These are phyloP conservation scores for Apteryx owenii DNA, from an alignment of 2,113 vertebrate species.

Conservation along the genomic window DNA sequence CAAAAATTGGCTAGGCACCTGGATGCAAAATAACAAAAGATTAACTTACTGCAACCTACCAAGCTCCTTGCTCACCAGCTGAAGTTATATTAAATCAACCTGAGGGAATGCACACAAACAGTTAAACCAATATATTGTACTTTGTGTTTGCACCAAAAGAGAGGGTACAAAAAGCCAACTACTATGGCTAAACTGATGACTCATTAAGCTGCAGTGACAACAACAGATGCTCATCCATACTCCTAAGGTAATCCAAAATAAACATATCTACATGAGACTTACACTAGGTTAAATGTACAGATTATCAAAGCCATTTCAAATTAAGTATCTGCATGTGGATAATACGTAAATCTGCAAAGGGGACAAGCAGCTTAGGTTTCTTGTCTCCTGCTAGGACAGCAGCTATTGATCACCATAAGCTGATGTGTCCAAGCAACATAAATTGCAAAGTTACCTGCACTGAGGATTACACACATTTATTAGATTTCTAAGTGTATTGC, in stretches of 20 bases:
- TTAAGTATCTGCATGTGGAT: neutral
- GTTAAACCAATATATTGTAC: neutral
- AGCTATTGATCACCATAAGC: neutral
- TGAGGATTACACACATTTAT: neutral
- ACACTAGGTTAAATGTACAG: neutral
- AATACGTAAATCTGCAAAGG: neutral
- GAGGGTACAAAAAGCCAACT: neutral
- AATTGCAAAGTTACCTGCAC: neutral
- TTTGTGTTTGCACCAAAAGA: neutral
- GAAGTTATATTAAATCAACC: neutral
- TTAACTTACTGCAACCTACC: neutral
- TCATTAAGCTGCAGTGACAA: neutral
- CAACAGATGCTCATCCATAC: neutral
- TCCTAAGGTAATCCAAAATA: neutral
- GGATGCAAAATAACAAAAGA: neutral
- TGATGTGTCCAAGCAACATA: neutral
- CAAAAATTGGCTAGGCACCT: neutral
- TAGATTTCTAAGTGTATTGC: neutral
- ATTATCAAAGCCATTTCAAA: neutral
- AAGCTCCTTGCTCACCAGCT: neutral
- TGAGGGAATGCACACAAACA: too few relatives aligned
- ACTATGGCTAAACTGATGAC: neutral
- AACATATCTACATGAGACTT: neutral
- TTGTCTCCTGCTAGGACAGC: neutral
- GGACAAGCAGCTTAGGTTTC: neutral